Evolutionary conservation across 2,113 vertebrate species (phyloP).

Genomic region (Hippotragus niger): DNA sequence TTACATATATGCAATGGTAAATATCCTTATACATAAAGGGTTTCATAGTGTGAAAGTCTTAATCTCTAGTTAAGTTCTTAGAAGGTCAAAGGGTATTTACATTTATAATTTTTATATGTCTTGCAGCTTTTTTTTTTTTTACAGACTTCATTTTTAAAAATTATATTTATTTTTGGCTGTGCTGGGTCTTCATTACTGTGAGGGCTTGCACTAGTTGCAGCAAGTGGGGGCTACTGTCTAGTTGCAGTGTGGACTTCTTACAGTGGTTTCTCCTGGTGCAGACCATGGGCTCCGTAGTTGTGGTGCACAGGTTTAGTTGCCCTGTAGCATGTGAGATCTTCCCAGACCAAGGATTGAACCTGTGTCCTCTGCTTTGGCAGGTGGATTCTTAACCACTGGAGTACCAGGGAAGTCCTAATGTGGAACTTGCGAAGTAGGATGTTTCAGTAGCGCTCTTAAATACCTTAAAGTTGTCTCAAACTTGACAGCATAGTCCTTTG

Average conservation of each 20-base stretch:
- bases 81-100: not conserved
- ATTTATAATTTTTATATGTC: not conserved
- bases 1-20: not conserved
- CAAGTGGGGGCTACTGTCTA: not conserved
- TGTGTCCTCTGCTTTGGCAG: not conserved
- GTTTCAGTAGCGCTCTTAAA: not conserved
- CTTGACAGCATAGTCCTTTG: not conserved
- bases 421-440: not conserved
- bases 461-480: not conserved
- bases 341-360: not conserved
- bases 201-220: not conserved
- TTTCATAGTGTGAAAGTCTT: not conserved
- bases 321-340: not conserved
- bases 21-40: not conserved
- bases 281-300: not conserved
- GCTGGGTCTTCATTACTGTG: not conserved
- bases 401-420: not conserved
- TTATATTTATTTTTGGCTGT: not conserved
- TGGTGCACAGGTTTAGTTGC: not conserved
- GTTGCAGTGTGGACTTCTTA: not conserved
- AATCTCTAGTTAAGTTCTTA: not conserved
- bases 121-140: not conserved
- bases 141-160: not conserved
- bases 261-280: not conserved
- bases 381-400: not conserved